phyloP scores from a whole-genome alignment of 1,140 invertebrate species.

The Drosophila willistoni region DNA sequence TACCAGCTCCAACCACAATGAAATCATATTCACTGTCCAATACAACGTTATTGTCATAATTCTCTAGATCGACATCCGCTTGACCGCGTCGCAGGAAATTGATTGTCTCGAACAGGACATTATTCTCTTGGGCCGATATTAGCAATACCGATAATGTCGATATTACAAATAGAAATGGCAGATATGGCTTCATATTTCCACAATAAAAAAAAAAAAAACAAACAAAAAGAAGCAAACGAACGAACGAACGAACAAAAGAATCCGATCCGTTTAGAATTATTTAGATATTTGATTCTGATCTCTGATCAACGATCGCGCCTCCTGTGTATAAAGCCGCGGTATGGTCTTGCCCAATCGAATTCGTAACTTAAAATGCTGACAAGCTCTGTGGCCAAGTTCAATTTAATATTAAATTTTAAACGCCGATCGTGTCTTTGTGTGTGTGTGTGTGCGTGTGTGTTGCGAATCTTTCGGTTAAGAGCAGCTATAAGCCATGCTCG shows the following conservation, averaged over 20 bases:
- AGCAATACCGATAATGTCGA: background rate
- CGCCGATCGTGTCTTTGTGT: conserved; percentile 31
- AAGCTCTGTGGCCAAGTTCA: conserved; percentile 71
- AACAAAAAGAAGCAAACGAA: conserved; percentile 9
- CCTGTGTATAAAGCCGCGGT: conserved; percentile 9
- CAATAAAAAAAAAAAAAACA: conserved; percentile 3
- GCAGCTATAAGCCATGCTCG: conserved; percentile 1
- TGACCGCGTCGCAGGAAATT: conserved; percentile 72
- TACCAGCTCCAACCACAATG: conserved; percentile 89
- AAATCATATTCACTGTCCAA: conserved; percentile 85
- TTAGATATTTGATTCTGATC: conserved; percentile 11
- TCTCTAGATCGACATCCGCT: conserved; percentile 59
- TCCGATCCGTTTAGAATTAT: background rate
- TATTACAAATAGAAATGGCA: conserved; percentile 21
- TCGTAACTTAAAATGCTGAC: conserved; percentile 76
- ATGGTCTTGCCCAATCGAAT: conserved; percentile 70
- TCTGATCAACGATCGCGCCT: conserved; percentile 35
- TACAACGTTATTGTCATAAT: conserved; percentile 75
- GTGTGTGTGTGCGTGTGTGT: conserved; percentile 19
- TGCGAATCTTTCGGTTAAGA: conserved; percentile 45
- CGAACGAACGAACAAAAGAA: background rate
- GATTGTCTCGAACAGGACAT: conserved; percentile 72
- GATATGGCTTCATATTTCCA: conserved; percentile 20
- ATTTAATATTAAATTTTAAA: conserved; percentile 78
- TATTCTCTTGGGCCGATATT: conserved; percentile 56